Evolutionary conservation across 2,113 vertebrate genomes (phyloP), one percentile per base, ranked within the genome.

Genomic region (Nothoprocta perdicaria): DNA sequence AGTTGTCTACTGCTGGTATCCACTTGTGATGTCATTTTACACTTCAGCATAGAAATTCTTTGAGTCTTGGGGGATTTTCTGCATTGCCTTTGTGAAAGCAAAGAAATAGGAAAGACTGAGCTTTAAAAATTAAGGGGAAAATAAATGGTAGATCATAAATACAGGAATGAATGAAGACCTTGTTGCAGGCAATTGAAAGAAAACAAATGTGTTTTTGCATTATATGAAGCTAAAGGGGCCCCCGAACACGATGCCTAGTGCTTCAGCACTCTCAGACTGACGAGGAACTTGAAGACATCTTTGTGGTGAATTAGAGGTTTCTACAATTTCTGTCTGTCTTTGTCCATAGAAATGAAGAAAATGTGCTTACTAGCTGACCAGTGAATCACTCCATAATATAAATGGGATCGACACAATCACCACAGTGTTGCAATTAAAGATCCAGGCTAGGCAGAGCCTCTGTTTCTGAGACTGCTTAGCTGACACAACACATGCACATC

Each of bases 341-440:
- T 12, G 10, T 35, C 52, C 15, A 2, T 31, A 65, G 35, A 14
- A 74, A 58, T 16, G n/a, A 67, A 22, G 50, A 31, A 33, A 31
- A 0, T 0, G 13, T 3, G 38, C 10, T 74, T 58, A 29, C 9
- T 4, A 27, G 27, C n/a, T 43, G 38, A 46, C 21, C 38, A 66
- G 57, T n/a, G 27, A 35, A 35, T 43, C 43, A 9, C 61, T 17
- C 29, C 12, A 6, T 18, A 8, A 29, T 16, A 7, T 3, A 31
- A 58, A 38, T 6, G 57, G 18, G 40, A 31, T 31, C 40, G 61
- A 14, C 40, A 6, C 14, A 33, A 26, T 48, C 38, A 84, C 29
- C 46, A 8, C 17, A 48, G 2, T 8, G 15, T 23, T 35, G 48
- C 73, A 45, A 6, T 41, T 86, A 12, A 12, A 79, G 89, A 9